phyloP scores from a whole-genome alignment of 2,888 invertebrate genomes.

The Eilema depressum region DNA sequence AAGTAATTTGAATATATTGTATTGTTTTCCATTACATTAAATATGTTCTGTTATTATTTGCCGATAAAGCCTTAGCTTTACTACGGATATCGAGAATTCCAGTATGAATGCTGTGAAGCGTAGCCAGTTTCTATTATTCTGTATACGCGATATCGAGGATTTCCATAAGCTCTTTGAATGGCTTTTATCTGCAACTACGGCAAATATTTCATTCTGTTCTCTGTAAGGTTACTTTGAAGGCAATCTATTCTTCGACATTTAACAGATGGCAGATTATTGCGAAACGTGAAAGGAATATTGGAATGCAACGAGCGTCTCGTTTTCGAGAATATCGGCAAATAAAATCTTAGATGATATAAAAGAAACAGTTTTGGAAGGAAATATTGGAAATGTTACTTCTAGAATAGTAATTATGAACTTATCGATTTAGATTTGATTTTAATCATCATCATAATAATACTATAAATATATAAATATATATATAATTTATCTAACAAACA shows the following conservation, averaged over 20 bases:
- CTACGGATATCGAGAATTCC: conserved; percentile 51
- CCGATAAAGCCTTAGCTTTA: not conserved
- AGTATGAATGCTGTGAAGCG: not conserved
- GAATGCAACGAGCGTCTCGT: conserved; percentile 71
- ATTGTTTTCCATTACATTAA: not conserved
- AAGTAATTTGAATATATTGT: not conserved
- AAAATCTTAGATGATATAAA: conserved; percentile 31
- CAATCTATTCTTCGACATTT: conserved; percentile 66
- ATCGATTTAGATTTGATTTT: not conserved
- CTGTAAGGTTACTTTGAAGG: conserved; percentile 40
- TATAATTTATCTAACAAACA: too few relatives aligned
- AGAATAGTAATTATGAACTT: not conserved
- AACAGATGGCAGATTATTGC: conserved; percentile 66
- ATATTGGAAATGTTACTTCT: too few relatives aligned
- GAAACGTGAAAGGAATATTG: conserved; percentile 73
- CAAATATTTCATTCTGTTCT: conserved; percentile 38
- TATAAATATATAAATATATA: too few relatives aligned
- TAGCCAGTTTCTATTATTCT: not conserved
- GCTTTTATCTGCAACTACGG: conserved; percentile 33
- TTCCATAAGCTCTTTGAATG: conserved; percentile 35
- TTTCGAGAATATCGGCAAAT: conserved; percentile 32
- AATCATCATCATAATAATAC: too few relatives aligned
- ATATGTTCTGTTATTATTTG: not conserved
- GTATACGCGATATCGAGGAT: conserved; percentile 16
- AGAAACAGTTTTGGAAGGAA: not conserved